Evolutionary conservation across 2,797 vertebrate genomes (phyloP), one percentile per base, ranked within the genome.

Genomic region (Sebastes glaucus): DNA sequence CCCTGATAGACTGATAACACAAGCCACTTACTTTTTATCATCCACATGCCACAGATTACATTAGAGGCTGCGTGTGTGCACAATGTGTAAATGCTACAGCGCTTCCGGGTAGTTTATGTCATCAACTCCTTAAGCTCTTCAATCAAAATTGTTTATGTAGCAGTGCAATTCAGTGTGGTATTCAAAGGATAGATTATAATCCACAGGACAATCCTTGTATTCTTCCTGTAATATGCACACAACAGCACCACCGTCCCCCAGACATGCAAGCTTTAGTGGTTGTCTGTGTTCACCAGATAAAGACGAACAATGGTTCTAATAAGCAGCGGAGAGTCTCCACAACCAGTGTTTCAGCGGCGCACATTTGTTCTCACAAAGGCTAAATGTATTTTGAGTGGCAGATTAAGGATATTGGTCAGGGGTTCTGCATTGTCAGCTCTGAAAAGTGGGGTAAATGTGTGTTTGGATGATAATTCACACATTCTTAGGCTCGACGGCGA

Each of bases 271-370:
- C 84, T 92, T 92, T 83, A 83, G 85, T 88, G 88, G 74, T 85
- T 92, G 91, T 86, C 96, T 97, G 94, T 93, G 92, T 94, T 96
- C 91, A 92, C 94, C 94, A 96, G 96, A 97, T 98, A 97, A 96
- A 92, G 88, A 89, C 81, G 87, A 96, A 97, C 95, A 97, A 97
- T 96, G 86, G 71, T 88, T 95, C 95, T 96, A 97, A 96, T 96
- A 96, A 95, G 87, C 95, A 83, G 85, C 90, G 89, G 90, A 93
- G 92, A 96, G 94, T 80, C 88, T 85, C 88, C 80, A 76, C 83
- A 84, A 92, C 95, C 94, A 92, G 93, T 94, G 92, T 93, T 91
- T 96, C 90, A 84, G 90, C 82, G 82, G 84, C 92, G 93, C 95
- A 95, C 94, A 93, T 96, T 96, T 94, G 91, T 96, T 95, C 92